These are phyloP conservation scores for Galaxea fascicularis DNA, from an alignment of 92 coral and sea anemone species.

Conservation along the genomic window DNA sequence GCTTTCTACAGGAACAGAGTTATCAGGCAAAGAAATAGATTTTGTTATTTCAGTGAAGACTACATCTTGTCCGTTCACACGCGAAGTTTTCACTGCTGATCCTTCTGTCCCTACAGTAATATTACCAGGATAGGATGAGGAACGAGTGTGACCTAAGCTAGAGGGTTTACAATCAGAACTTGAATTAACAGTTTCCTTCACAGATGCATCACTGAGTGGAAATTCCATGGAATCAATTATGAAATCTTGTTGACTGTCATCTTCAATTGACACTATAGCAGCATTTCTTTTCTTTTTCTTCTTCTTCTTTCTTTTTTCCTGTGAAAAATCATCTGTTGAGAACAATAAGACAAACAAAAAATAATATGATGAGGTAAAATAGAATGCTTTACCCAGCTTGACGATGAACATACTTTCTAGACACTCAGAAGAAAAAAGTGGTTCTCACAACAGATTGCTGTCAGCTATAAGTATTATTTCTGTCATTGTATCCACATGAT, in stretches of 20 bases:
- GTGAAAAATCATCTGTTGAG: conserved; percentile 38
- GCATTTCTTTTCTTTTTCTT: conserved; percentile 84
- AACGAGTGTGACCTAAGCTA: conserved; percentile 55
- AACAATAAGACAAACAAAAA: not conserved
- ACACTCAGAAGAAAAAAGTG: too few species aligned
- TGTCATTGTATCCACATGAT: too few species aligned
- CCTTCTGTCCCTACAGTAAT: conserved; percentile 22
- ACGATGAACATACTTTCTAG: too few species aligned
- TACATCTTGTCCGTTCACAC: conserved; percentile 25
- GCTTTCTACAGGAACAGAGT: conserved; percentile 23
- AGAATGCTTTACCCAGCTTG: too few species aligned
- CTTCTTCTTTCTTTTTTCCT: conserved; percentile 79
- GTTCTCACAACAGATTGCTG: too few species aligned
- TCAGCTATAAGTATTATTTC: too few species aligned
- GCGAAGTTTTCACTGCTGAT: conserved; percentile 5
- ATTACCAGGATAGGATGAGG: conserved; percentile 79
- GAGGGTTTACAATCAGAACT: conserved; percentile 26
- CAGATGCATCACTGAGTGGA: conserved; percentile 57
- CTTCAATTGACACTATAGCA: conserved; percentile 87
- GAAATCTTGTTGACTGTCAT: conserved; percentile 18
- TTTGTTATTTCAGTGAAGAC: conserved; percentile 51
- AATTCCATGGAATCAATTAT: conserved; percentile 23
- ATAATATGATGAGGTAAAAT: not conserved
- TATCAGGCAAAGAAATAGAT: conserved; percentile 59
- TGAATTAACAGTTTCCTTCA: conserved; percentile 6